These are phyloP conservation scores for Myotis daubentonii DNA, from an alignment of 2,797 vertebrate genomes.

Conservation along the genomic window DNA sequence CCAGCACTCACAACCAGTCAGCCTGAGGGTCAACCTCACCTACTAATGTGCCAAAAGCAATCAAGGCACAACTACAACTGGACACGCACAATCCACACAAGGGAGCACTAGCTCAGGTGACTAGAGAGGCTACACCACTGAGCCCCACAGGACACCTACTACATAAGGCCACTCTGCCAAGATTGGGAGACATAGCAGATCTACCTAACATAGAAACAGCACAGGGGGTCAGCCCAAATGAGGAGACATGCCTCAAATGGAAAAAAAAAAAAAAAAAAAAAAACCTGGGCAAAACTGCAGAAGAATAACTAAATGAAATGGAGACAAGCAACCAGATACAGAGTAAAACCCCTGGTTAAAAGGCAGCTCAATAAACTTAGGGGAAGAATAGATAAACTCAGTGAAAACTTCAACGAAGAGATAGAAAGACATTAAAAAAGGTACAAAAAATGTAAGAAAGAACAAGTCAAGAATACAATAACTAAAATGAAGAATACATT, in stretches of 20 bases:
- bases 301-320: not conserved
- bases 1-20: not conserved
- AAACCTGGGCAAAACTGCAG: not conserved
- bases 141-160: not conserved
- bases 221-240: not conserved
- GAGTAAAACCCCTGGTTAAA: not conserved
- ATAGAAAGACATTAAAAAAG: not conserved
- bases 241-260: not conserved
- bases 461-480: not conserved
- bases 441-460: not conserved
- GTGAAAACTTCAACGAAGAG: not conserved
- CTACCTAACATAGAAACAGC: not conserved
- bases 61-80: not conserved
- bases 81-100: not conserved
- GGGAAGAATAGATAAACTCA: not conserved
- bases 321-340: not conserved
- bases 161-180: not conserved
- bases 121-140: not conserved
- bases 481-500: no score
- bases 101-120: not conserved
- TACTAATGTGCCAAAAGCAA: not conserved
- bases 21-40: not conserved
- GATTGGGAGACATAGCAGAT: not conserved
- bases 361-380: not conserved
- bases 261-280: not conserved